Conservation (phyloP, 2,888 invertebrate genomes). For the Acleris emargana region DNA sequence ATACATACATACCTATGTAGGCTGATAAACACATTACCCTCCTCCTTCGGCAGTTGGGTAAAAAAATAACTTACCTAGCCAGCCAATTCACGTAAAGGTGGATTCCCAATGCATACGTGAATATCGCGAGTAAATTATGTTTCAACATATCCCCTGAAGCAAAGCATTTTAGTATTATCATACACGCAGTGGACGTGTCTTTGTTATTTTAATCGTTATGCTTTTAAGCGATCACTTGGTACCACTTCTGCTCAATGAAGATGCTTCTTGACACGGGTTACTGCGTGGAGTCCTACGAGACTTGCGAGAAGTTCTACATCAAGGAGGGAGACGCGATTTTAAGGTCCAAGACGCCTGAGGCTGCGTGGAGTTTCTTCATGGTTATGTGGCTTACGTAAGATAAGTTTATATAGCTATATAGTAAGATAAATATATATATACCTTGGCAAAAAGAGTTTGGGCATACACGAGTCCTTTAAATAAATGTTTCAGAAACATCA, state of each 20-base stretch:
- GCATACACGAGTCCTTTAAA: background rate
- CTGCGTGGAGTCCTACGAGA: slow-evolving; percentile 73
- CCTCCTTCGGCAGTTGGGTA: no score
- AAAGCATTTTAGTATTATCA: no score
- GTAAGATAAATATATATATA: background rate
- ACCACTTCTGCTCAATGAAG: slow-evolving; percentile 82
- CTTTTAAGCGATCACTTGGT: slow-evolving; percentile 81
- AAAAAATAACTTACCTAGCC: no score
- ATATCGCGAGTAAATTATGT: no score
- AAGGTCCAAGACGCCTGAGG: slow-evolving; percentile 75
- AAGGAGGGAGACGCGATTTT: slow-evolving; percentile 76
- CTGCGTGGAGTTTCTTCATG: slow-evolving; percentile 80
- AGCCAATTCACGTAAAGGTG: no score
- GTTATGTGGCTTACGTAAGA: slow-evolving; percentile 85
- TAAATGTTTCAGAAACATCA: slow-evolving; percentile 72
- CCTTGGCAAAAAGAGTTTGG: no score
- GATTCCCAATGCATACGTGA: no score
- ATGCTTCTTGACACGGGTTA: slow-evolving; percentile 85
- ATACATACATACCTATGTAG: no score
- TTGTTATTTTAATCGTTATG: slow-evolving; percentile 42
- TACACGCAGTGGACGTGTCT: no score
- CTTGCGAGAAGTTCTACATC: slow-evolving; percentile 81
- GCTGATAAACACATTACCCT: no score
- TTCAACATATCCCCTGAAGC: no score
- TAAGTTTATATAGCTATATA: slow-evolving; percentile 46